Evolutionary conservation across 2,888 invertebrate genomes (phyloP), one percentile per base, ranked within the genome.

Genomic region (Sisyra terminalis): DNA sequence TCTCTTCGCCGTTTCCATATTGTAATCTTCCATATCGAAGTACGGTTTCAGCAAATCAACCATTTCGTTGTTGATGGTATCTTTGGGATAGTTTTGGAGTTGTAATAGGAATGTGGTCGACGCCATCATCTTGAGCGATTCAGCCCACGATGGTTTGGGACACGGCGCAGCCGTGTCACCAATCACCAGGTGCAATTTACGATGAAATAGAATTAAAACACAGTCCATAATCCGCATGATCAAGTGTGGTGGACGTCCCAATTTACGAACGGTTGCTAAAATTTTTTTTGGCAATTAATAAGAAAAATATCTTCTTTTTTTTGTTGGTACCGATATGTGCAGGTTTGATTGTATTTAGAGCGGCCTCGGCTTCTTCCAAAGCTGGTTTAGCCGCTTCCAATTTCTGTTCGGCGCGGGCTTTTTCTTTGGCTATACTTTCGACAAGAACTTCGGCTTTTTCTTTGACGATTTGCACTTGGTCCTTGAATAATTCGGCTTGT

Each of bases 201-300:
- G 73, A 67, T 93, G 92, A 58, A 96, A 96, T 16, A 96, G 65
- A 51, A 96, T 83, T 51, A 94, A 59, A 1, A 93, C 94, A 57
- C 89, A 90, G 60, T 96, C 96, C 96, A 96, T 96, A 51, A 96
- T 96, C 47, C 94, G 73, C 94, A 96, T 87, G 55, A 96, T 96
- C 8, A 96, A 68, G 66, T 94, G 94, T 1, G 96, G 96, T 1
- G 96, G 96, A 47, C 94, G 73, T 7, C 92, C 94, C 43, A 96
- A 64, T 62, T 96, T 96, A 50, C 94, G 71, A 1, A 96, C 94
- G 39, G 90, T 90, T 2, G 92, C 64, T 58, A 49, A 47, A 56
- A 54, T 48, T 45, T 34, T 39, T 42, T 39, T 35, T 44, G 8
- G 5, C 24, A 24, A 24, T 5, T 24, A 37, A 37, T 15, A 37